A percentile compares a stretch with the other conserved stretches of the same genome.
These are phyloP conservation scores for Drosophila biarmipes DNA, from an alignment of 1,140 invertebrate genomes.

Conservation along the genomic window DNA sequence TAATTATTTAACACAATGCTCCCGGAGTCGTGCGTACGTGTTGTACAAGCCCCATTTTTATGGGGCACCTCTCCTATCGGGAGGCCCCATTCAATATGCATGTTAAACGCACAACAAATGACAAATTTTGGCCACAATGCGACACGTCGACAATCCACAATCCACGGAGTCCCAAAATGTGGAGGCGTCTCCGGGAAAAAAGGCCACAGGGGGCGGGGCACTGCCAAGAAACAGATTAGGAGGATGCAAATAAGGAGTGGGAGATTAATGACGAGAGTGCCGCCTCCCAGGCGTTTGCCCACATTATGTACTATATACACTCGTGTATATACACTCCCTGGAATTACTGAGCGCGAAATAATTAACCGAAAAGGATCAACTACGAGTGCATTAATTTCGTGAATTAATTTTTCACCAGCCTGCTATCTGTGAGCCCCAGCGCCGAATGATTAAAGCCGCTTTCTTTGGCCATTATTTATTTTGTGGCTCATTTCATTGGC, in stretches of 20 bases:
- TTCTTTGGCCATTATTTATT: background rate
- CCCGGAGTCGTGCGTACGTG: constrained; percentile 36
- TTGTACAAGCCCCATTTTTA: constrained; percentile 27
- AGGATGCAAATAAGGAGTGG: constrained; percentile 32
- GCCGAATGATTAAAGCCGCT: background rate
- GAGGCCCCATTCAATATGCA: constrained; percentile 38
- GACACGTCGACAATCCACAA: constrained; percentile 33
- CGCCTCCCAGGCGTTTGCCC: background rate
- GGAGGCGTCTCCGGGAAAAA: too few relatives aligned
- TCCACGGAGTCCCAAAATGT: background rate
- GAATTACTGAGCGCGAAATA: constrained; percentile 13
- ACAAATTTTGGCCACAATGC: constrained; percentile 51
- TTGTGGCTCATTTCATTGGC: background rate
- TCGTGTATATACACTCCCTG: background rate
- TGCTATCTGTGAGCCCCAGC: background rate
- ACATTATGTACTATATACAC: background rate
- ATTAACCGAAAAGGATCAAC: constrained; percentile 37
- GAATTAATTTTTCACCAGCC: constrained; percentile 20
- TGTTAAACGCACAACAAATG: constrained; percentile 58
- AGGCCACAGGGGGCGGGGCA: background rate
- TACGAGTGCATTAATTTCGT: constrained; percentile 1
- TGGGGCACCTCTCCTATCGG: background rate
- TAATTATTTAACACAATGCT: constrained; percentile 81
- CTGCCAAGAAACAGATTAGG: constrained; percentile 21
- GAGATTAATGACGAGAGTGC: constrained; percentile 32